Evolutionary conservation across 2,797 vertebrate species (phyloP).

Genomic region (Pangasius macronema): DNA sequence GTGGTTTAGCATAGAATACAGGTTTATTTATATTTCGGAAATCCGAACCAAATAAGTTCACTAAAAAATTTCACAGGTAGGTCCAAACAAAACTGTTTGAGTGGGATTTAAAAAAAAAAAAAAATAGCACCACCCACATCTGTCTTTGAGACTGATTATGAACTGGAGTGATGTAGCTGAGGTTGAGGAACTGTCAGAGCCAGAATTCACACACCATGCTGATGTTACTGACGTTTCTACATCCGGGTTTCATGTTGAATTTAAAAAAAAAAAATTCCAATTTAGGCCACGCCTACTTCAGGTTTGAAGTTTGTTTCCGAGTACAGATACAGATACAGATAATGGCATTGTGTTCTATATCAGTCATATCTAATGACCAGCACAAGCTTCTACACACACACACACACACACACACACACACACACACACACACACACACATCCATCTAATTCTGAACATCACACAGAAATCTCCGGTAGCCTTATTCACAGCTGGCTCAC

Average conservation of each 20-base stretch:
- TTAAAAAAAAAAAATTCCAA: background rate
- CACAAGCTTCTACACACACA: background rate
- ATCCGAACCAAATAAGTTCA: background rate
- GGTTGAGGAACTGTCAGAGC: background rate
- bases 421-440: background rate
- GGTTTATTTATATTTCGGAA: background rate
- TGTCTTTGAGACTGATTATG: background rate
- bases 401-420: slow-evolving; percentile 11
- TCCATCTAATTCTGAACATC: background rate
- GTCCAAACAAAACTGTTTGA: background rate
- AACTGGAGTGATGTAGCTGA: background rate
- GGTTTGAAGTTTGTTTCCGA: background rate
- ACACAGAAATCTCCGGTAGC: background rate
- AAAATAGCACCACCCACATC: background rate
- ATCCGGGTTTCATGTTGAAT: background rate
- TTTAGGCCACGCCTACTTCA: background rate
- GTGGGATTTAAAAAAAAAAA: background rate
- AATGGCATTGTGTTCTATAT: background rate
- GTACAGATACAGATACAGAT: background rate
- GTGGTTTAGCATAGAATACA: background rate
- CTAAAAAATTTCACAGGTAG: background rate
- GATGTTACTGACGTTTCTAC: background rate
- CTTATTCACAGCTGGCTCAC: background rate
- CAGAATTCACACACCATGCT: background rate
- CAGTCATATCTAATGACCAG: background rate